Evolutionary conservation across 2,113 vertebrate species (phyloP), one percentile per base, ranked within the genome.

Genomic region (Zootoca vivipara): DNA sequence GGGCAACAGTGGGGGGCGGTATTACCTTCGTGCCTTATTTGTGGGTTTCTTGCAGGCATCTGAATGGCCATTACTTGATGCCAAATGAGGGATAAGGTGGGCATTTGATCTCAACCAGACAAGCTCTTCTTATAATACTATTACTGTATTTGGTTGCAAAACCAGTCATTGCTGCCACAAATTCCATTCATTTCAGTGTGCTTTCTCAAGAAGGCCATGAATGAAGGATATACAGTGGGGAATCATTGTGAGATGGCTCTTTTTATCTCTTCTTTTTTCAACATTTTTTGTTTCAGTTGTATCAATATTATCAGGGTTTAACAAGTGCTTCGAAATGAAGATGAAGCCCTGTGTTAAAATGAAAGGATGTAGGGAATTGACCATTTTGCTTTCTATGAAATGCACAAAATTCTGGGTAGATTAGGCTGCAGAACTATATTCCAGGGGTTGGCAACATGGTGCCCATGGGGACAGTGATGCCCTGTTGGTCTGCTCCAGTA

Each of bases 131-230:
- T 83, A 10, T 26, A 4, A 5, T 67, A n/a, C n/a, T n/a, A 33
- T 67, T 67, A 22, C 5, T n/a, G 12, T 83, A 30, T 7, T 62
- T 38, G 12, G 70, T n/a, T 56, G 28, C 10, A 52, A 46, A 3
- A 22, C n/a, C 75, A 58, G 65, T 86, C 35, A 7, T 30, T 62
- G 28, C 38, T 77, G 72, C 75, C 10, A 75, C 6, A 18, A 1
- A 28, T 62, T 85, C 56, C 89, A 40, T 18, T 83, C 24, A 89
- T 77, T 70, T 82, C 89, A 74, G 24, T 89, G 4, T 83, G 82
- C 72, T 80, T 52, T 58, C 5, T 15, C 24, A 64, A 67, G 62
- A 35, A 3, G 65, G 62, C 26, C 5, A 20, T 40, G 81, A 69
- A 65, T 46, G 26, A 12, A 83, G 62, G 64, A 46, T 46, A 33